Percentiles rank a stretch among this genome's conserved stretches.
These are phyloP conservation scores for Phalanger gymnotis DNA, from an alignment of 2,797 vertebrate species.

Conservation along the genomic window DNA sequence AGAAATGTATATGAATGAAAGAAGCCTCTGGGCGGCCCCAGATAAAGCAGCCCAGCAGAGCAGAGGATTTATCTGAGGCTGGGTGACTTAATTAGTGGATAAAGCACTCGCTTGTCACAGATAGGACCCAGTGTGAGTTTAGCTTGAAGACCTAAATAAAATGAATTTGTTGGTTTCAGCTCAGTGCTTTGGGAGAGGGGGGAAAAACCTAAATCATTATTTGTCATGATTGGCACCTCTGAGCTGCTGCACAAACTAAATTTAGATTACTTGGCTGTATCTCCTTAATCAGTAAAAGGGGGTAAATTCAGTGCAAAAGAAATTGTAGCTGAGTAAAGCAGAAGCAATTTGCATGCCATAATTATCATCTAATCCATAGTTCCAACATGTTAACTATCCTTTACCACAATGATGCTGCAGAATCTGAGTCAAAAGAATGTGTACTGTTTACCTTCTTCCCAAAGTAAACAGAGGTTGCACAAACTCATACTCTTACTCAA, in stretches of 20 bases:
- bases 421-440: neutral
- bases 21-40: constrained; percentile 3
- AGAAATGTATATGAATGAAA: constrained; percentile 49
- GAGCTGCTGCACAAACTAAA: constrained; percentile 69
- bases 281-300: constrained; percentile 61
- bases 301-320: neutral
- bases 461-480: neutral
- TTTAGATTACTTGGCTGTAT: constrained; percentile 68
- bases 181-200: constrained; percentile 55
- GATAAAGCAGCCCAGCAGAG: neutral
- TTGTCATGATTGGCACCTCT: constrained; percentile 65
- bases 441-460: neutral
- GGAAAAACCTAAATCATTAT: constrained; percentile 58
- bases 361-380: constrained; percentile 30
- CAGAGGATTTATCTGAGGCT: constrained; percentile 31
- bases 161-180: constrained; percentile 65
- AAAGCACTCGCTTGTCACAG: constrained; percentile 54
- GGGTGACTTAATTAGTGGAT: constrained; percentile 67
- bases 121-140: constrained; percentile 7
- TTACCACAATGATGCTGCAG: constrained; percentile 18
- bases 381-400: neutral
- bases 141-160: constrained; percentile 60
- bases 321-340: neutral
- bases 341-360: constrained; percentile 4
- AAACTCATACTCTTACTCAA: neutral